These are phyloP conservation scores for Drosophila birchii DNA, from an alignment of 2,888 invertebrate species.

Conservation along the genomic window DNA sequence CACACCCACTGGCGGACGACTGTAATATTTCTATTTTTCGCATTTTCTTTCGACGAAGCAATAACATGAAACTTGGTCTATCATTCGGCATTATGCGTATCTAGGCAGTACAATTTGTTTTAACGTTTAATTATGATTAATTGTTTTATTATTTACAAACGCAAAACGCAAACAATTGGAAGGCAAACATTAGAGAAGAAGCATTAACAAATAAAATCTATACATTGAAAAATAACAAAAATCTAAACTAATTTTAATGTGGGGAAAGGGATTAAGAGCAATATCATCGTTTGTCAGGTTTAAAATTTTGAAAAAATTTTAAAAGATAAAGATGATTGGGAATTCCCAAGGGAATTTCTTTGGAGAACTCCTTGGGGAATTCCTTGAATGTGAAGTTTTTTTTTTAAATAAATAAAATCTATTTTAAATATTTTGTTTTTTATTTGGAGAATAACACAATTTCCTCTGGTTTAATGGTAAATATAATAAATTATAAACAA, in stretches of 20 bases:
- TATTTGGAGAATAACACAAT: no score
- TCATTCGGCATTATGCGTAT: conserved; percentile 53
- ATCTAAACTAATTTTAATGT: not conserved
- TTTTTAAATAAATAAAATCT: no score
- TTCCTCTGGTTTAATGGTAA: not conserved
- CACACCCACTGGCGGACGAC: conserved; percentile 30
- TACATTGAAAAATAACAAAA: conserved; percentile 47
- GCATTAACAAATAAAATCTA: conserved; percentile 71
- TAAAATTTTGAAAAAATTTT: no score
- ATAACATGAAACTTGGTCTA: conserved; percentile 27
- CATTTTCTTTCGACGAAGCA: conserved; percentile 18
- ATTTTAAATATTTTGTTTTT: no score
- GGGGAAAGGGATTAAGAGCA: not conserved
- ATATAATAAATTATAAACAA: not conserved
- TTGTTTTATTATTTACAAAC: conserved; percentile 64
- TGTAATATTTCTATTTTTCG: conserved; percentile 26
- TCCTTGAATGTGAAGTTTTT: no score
- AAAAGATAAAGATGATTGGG: no score
- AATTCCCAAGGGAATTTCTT: no score
- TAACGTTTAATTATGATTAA: conserved; percentile 62
- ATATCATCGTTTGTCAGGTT: no score
- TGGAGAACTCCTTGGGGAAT: no score
- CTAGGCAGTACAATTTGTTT: conserved; percentile 74
- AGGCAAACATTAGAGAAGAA: conserved; percentile 57
- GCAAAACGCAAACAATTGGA: conserved; percentile 60